These are phyloP conservation scores for Rhabdomys dilectus DNA, from an alignment of 2,113 vertebrate genomes.

Conservation along the genomic window DNA sequence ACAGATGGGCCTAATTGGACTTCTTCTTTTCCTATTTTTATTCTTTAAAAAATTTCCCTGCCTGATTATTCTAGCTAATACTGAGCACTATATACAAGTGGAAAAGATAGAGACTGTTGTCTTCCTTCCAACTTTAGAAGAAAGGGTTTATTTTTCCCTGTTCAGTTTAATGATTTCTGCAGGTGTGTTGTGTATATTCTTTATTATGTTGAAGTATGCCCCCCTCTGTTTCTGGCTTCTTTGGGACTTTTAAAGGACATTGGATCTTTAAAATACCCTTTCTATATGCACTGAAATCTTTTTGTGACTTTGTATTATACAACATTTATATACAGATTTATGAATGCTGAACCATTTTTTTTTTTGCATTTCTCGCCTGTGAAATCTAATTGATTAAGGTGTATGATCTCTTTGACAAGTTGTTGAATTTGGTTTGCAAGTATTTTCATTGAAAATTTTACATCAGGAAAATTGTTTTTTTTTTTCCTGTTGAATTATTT, in stretches of 20 bases:
- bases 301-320: background rate
- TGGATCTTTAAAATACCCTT: background rate
- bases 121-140: background rate
- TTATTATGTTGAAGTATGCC: background rate
- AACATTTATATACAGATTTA: background rate
- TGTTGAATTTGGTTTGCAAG: background rate
- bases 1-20: background rate
- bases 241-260: background rate
- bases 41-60: background rate
- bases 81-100: background rate
- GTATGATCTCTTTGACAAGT: background rate
- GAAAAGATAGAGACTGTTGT: background rate
- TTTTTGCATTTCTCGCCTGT: background rate
- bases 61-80: background rate
- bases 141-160: background rate
- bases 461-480: background rate
- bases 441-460: background rate
- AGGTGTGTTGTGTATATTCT: background rate
- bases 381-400: background rate
- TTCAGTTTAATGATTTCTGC: background rate
- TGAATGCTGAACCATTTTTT: background rate
- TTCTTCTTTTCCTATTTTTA: background rate
- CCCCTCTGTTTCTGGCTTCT: background rate
- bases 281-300: background rate
- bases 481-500: background rate